phyloP scores from a whole-genome alignment of 2,888 invertebrate species.

The Amblyteles armatorius region DNA sequence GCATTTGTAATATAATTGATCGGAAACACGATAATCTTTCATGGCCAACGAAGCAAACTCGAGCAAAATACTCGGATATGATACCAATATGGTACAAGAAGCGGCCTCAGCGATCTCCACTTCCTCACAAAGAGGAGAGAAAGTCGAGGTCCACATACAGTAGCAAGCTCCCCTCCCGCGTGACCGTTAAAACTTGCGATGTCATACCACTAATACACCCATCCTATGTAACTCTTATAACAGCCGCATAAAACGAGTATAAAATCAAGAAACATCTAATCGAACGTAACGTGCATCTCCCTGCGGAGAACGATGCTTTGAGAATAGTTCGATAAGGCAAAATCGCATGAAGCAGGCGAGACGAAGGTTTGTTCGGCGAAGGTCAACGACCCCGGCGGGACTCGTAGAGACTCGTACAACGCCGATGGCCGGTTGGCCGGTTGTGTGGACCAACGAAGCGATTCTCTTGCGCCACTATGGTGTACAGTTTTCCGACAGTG shows the following conservation, averaged over 20 bases:
- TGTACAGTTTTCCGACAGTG: neutral
- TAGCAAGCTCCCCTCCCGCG: constrained; percentile 7
- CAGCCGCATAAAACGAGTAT: neutral
- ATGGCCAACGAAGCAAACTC: neutral
- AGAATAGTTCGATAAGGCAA: neutral
- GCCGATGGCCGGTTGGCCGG: constrained; percentile 29
- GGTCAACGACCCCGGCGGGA: constrained; percentile 58
- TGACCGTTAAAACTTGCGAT: constrained; percentile 28
- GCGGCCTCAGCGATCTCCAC: constrained; percentile 18
- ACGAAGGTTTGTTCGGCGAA: constrained; percentile 51
- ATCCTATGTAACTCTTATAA: neutral
- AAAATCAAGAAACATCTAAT: neutral
- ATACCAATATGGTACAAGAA: constrained; percentile 34
- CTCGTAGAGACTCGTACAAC: constrained; percentile 36
- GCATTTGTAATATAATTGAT: neutral
- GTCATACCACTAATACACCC: neutral
- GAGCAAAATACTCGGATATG: constrained; percentile 4
- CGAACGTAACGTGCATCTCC: neutral
- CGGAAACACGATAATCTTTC: neutral
- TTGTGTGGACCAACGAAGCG: constrained; percentile 49
- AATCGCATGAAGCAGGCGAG: neutral
- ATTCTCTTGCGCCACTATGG: constrained; percentile 22
- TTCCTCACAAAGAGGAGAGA: constrained; percentile 44
- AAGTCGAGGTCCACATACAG: constrained; percentile 42
- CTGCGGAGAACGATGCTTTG: neutral